phyloP scores from a whole-genome alignment of 2,888 invertebrate species.

The Portevinia maculata region DNA sequence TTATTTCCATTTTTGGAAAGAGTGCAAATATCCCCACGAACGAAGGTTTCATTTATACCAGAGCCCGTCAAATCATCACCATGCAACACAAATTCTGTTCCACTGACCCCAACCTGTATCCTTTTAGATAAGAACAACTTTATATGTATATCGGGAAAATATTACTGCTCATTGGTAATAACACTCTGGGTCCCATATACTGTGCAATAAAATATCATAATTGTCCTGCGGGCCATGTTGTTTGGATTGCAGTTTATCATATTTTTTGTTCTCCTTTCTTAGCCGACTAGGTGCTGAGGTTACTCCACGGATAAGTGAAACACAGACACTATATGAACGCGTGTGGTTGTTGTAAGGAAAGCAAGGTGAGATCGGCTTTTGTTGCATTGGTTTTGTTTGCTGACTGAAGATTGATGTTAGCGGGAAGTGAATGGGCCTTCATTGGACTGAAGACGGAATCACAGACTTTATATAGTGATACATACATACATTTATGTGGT shows the following conservation, averaged over 20 bases:
- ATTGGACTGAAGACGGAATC: slow-evolving; percentile 23
- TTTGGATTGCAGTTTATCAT: slow-evolving; percentile 81
- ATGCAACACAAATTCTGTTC: slow-evolving; percentile 12
- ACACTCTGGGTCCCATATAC: slow-evolving; percentile 79
- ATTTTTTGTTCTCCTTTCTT: slow-evolving; percentile 34
- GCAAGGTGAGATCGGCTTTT: slow-evolving; percentile 35
- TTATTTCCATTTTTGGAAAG: slow-evolving; percentile 33
- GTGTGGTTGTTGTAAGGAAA: slow-evolving; percentile 6
- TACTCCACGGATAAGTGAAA: slow-evolving; percentile 32
- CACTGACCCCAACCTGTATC: slow-evolving; percentile 35
- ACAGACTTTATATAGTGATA: slow-evolving; percentile 8
- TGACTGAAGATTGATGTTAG: slow-evolving; percentile 81
- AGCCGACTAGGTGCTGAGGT: slow-evolving; percentile 39
- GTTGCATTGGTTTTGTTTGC: slow-evolving; percentile 37
- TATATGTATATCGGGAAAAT: slow-evolving; percentile 23
- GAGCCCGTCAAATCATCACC: background rate
- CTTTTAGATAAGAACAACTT: slow-evolving; percentile 58
- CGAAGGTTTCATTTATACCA: slow-evolving; percentile 45
- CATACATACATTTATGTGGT: background rate
- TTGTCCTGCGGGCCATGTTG: slow-evolving; percentile 82
- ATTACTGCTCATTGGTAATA: slow-evolving; percentile 64
- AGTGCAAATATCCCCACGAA: slow-evolving; percentile 21
- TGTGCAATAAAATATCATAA: slow-evolving; percentile 83
- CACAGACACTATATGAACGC: slow-evolving; percentile 5
- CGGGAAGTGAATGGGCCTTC: slow-evolving; percentile 80